phyloP scores from a whole-genome alignment of 2,797 vertebrate genomes.

The Oreochromis grahami region DNA sequence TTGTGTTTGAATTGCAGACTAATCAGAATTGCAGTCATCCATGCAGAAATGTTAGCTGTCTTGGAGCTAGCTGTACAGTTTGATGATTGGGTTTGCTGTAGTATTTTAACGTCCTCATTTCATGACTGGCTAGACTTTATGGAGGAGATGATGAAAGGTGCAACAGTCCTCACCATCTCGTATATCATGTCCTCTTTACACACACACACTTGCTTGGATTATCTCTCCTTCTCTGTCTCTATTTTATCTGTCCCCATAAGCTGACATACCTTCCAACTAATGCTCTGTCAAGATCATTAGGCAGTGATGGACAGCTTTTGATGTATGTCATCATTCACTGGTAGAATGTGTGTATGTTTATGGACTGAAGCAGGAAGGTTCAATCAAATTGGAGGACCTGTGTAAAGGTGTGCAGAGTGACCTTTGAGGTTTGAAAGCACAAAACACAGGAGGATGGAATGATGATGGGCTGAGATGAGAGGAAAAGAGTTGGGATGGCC shows the following conservation, averaged over 20 bases:
- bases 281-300: constrained; percentile 55
- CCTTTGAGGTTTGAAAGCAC: constrained; percentile 54
- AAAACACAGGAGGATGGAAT: constrained; percentile 34
- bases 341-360: constrained; percentile 31
- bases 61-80: constrained; percentile 34
- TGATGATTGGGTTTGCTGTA: constrained; percentile 66
- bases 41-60: constrained; percentile 34
- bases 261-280: constrained; percentile 48
- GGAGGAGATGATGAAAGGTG: constrained; percentile 77
- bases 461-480: constrained; percentile 62
- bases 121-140: constrained; percentile 79
- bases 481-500: constrained; percentile 39
- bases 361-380: constrained; percentile 7
- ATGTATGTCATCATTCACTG: constrained; percentile 46
- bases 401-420: constrained; percentile 25
- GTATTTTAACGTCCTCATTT: constrained; percentile 77
- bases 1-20: constrained; percentile 28
- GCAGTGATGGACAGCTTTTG: constrained; percentile 61
- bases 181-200: constrained; percentile 69
- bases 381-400: constrained; percentile 30
- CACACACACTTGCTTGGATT: constrained; percentile 30
- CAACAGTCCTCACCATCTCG: constrained; percentile 64
- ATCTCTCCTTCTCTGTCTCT: constrained; percentile 21
- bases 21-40: constrained; percentile 24
- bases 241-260: constrained; percentile 45